phyloP scores from a whole-genome alignment of 2,797 vertebrate species.

The Iguana delicatissima region DNA sequence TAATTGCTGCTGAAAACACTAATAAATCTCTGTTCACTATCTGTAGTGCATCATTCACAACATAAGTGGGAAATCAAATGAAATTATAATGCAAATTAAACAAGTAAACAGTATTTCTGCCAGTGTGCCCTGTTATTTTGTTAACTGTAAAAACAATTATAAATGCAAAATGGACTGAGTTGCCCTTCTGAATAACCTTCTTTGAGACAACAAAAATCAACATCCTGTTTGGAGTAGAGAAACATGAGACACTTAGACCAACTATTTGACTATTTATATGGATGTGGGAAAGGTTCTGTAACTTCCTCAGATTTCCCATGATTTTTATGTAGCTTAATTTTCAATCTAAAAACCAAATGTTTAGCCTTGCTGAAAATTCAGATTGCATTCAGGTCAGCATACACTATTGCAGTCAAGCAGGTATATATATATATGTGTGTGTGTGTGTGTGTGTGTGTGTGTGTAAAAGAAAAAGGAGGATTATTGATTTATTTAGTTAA shows the following conservation, averaged over 20 bases:
- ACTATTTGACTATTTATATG: accelerated
- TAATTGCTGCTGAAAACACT: slow-evolving; percentile 31
- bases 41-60: slow-evolving; percentile 1
- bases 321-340: slow-evolving; percentile 15
- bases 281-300: not conserved
- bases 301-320: not conserved
- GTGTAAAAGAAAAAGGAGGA: no score
- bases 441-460: accelerated
- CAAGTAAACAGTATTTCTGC: slow-evolving; percentile 29
- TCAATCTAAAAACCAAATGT: not conserved
- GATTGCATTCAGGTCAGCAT: not conserved
- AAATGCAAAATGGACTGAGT: slow-evolving; percentile 33
- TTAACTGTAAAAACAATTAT: slow-evolving; percentile 30
- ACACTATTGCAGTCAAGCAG: not conserved
- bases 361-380: slow-evolving; percentile 6
- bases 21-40: slow-evolving; percentile 38
- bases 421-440: not conserved
- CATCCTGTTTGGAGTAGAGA: slow-evolving; percentile 34
- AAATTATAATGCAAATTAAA: slow-evolving; percentile 35
- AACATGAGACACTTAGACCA: not conserved
- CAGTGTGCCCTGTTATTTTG: slow-evolving; percentile 41
- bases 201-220: slow-evolving; percentile 22
- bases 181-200: slow-evolving; percentile 23
- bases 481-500: no score
- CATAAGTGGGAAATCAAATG: slow-evolving; percentile 36